Conservation (phyloP, 2,113 vertebrate species). For the Oryzias woworae region DNA sequence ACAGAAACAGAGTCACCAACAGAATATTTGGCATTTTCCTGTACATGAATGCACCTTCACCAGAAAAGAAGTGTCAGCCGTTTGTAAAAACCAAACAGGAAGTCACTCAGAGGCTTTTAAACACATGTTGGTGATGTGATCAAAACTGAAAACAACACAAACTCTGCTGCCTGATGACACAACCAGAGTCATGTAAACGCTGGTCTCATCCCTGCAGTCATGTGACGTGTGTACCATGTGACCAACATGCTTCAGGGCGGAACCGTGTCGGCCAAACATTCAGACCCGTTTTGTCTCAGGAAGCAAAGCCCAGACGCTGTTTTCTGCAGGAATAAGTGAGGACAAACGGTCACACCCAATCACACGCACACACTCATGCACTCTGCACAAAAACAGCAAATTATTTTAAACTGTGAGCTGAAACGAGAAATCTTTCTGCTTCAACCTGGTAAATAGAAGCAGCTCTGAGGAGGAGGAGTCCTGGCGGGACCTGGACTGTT, state of each 20-base stretch:
- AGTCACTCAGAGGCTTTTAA: too few species aligned
- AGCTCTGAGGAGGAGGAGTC: slow-evolving; percentile 17
- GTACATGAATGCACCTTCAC: too few species aligned
- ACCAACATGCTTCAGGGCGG: too few species aligned
- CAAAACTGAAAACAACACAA: too few species aligned
- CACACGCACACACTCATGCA: background rate
- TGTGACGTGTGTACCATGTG: too few species aligned
- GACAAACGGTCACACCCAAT: slow-evolving; percentile 34
- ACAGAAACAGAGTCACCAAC: slow-evolving; percentile 23
- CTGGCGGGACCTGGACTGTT: slow-evolving; percentile 16
- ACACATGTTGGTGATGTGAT: too few species aligned
- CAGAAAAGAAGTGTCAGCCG: too few species aligned
- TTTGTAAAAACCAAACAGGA: too few species aligned
- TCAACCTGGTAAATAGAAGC: slow-evolving; percentile 15
- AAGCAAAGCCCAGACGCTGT: background rate
- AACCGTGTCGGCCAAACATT: too few species aligned
- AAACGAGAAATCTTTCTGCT: slow-evolving; percentile 45
- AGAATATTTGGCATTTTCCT: background rate
- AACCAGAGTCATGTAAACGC: too few species aligned
- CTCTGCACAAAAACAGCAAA: slow-evolving; percentile 30
- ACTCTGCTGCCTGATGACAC: too few species aligned
- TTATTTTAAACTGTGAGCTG: slow-evolving; percentile 34
- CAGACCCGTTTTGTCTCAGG: background rate
- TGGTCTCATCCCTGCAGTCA: too few species aligned
- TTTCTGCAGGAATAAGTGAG: slow-evolving; percentile 12